A percentile compares a stretch with the other conserved stretches of the same genome.
phyloP scores from a whole-genome alignment of 1,140 invertebrate genomes.

The Philopotamus ludificatus region DNA sequence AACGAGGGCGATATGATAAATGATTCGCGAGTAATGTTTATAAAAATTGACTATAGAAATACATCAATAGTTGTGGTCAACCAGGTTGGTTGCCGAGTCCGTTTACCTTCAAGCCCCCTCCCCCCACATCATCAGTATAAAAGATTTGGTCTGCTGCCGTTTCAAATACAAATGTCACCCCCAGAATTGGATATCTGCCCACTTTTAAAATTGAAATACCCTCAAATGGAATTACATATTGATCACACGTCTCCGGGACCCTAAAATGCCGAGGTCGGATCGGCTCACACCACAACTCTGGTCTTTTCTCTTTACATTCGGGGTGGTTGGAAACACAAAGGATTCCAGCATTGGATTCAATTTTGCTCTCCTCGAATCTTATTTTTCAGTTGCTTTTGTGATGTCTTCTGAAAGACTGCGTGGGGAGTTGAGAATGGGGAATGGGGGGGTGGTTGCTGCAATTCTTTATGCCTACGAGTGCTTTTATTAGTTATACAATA shows the following conservation, averaged over 20 bases:
- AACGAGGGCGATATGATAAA: no score
- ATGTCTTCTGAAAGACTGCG: constrained; percentile 14
- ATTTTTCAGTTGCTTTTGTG: constrained; percentile 34
- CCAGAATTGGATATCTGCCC: constrained; percentile 37
- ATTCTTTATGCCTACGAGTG: no score
- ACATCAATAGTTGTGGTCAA: constrained; percentile 14
- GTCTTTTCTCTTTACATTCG: constrained; percentile 32
- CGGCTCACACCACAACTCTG: constrained; percentile 9
- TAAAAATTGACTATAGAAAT: neutral
- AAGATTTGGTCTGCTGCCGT: constrained; percentile 24
- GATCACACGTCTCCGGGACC: constrained; percentile 29
- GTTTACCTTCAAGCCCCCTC: neutral
- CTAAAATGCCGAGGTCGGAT: neutral
- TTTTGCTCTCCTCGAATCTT: constrained; percentile 35
- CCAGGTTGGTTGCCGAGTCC: neutral
- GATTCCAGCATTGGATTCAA: constrained; percentile 34
- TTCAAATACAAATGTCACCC: constrained; percentile 40
- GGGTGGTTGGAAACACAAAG: constrained; percentile 34
- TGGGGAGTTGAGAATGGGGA: constrained; percentile 3
- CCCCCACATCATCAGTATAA: constrained; percentile 18
- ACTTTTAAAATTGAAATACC: constrained; percentile 42
- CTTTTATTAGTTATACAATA: no score
- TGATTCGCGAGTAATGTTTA: neutral
- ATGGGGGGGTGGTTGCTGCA: no score
- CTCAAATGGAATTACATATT: constrained; percentile 40